Conservation (phyloP, 1,140 invertebrate species). For the Bursaphelenchus mucronatus region DNA sequence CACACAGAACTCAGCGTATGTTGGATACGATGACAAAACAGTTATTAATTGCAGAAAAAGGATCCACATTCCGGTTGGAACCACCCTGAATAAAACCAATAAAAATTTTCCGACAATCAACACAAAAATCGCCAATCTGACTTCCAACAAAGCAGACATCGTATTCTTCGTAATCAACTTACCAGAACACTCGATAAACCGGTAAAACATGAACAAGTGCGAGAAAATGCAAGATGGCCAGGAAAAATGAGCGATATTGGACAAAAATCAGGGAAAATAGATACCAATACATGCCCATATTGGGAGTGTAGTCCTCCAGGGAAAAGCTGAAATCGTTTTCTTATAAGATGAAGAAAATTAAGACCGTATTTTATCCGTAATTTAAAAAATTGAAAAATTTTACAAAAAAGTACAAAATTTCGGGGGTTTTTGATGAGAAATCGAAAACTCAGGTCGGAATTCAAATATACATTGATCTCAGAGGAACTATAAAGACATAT, state of each 20-base stretch:
- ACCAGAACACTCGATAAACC: constrained; percentile 75
- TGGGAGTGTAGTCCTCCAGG: constrained; percentile 69
- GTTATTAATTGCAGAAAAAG: constrained; percentile 11
- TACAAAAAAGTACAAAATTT: no score
- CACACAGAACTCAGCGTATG: constrained; percentile 23
- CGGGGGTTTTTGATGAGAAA: no score
- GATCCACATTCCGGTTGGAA: neutral
- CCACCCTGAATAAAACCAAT: no score
- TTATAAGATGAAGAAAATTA: neutral
- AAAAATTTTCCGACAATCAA: neutral
- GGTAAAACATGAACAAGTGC: constrained; percentile 84
- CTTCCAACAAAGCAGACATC: neutral
- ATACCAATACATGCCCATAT: constrained; percentile 96
- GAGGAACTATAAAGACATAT: no score
- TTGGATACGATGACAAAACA: constrained; percentile 16
- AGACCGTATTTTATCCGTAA: neutral
- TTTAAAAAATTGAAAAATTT: no score
- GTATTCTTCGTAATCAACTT: constrained; percentile 23
- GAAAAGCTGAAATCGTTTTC: constrained; percentile 1
- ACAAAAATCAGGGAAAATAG: constrained; percentile 99
- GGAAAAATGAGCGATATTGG: constrained; percentile 86
- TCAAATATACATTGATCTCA: no score
- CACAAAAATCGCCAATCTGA: neutral
- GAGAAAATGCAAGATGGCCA: constrained; percentile 92
- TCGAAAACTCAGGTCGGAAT: no score